phyloP scores from a whole-genome alignment of 2,797 vertebrate species.

The Prionace glauca region DNA sequence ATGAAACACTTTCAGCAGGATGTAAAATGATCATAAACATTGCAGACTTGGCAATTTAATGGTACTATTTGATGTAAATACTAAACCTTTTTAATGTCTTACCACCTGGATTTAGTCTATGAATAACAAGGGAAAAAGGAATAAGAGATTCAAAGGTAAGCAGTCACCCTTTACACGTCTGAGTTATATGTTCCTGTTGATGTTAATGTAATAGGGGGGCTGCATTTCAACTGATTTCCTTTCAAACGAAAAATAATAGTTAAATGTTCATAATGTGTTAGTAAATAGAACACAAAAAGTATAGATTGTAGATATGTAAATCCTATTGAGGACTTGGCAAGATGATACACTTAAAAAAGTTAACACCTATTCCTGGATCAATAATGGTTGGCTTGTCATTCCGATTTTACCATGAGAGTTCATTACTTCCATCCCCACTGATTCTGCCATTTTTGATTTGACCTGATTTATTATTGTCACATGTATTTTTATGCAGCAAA shows the following conservation, averaged over 20 bases:
- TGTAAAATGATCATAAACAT: neutral
- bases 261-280: neutral
- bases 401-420: neutral
- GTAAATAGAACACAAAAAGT: neutral
- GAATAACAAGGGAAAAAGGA: neutral
- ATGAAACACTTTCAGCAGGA: conserved; percentile 18
- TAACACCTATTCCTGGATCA: neutral
- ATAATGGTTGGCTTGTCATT: neutral
- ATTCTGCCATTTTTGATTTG: neutral
- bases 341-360: neutral
- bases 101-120: neutral
- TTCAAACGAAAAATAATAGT: neutral
- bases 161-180: neutral
- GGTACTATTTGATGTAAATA: neutral
- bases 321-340: neutral
- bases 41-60: neutral
- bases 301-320: neutral
- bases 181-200: neutral
- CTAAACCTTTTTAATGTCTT: neutral
- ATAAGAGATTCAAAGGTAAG: neutral
- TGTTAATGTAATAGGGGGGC: neutral
- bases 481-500: no score
- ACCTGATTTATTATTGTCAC: no score
- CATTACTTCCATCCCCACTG: neutral
- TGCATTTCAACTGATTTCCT: neutral